These are phyloP conservation scores for Sylvia borin DNA, from an alignment of 2,797 vertebrate genomes.

Conservation along the genomic window DNA sequence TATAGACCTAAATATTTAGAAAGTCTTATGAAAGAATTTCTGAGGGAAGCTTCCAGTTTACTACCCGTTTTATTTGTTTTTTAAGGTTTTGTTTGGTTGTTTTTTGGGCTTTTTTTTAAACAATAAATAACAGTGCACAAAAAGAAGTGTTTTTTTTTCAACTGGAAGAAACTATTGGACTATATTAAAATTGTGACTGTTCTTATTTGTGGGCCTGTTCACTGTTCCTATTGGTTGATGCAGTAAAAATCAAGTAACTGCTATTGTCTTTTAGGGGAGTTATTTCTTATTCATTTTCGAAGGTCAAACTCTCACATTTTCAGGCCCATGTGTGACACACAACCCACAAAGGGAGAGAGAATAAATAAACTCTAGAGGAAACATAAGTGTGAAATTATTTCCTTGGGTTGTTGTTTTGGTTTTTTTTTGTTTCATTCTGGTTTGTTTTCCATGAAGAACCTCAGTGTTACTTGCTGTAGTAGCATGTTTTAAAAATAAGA, in stretches of 20 bases:
- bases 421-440: background rate
- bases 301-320: background rate
- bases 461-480: background rate
- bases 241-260: background rate
- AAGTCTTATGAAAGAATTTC: background rate
- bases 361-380: background rate
- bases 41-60: background rate
- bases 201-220: conserved; percentile 2
- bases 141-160: background rate
- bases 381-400: background rate
- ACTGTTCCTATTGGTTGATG: background rate
- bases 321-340: background rate
- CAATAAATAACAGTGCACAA: background rate
- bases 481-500: conserved; percentile 7
- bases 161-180: background rate
- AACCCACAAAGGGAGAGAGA: background rate
- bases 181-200: background rate
- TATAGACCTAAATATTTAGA: background rate
- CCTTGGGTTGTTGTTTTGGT: too few species aligned
- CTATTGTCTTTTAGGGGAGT: background rate
- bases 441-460: background rate
- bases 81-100: background rate
- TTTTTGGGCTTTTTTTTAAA: background rate
- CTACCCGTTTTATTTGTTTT: background rate
- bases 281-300: background rate